phyloP scores from a whole-genome alignment of 2,797 vertebrate species.

The Sebastes steindachneri region DNA sequence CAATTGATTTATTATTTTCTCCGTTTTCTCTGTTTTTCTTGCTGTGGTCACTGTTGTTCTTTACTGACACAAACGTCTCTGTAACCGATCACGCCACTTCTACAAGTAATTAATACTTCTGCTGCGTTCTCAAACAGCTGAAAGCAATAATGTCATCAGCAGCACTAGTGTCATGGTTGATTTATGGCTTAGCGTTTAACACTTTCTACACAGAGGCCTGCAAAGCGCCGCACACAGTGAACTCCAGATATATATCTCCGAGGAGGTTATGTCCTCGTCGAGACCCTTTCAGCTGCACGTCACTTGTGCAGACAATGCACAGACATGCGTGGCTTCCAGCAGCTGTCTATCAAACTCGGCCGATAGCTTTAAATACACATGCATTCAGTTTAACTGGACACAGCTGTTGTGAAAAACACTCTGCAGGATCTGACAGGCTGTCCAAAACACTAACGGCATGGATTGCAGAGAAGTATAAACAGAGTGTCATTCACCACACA shows the following conservation, averaged over 20 bases:
- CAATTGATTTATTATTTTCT: background rate
- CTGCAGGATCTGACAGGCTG: conserved; percentile 54
- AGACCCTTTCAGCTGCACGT: conserved; percentile 37
- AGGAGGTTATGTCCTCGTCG: conserved; percentile 46
- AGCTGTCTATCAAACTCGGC: conserved; percentile 54
- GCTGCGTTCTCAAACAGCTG: conserved; percentile 56
- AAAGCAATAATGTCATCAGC: conserved; percentile 74
- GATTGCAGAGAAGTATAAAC: conserved; percentile 58
- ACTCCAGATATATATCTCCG: conserved; percentile 32
- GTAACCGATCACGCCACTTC: conserved; percentile 30
- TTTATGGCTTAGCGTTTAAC: conserved; percentile 61
- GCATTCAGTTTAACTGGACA: conserved; percentile 56
- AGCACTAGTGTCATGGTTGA: conserved; percentile 56
- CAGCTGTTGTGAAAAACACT: conserved; percentile 65
- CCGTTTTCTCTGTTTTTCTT: conserved; percentile 6
- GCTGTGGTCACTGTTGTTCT: conserved; percentile 24
- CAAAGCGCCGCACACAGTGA: conserved; percentile 43
- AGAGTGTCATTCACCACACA: conserved; percentile 56
- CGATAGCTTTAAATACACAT: conserved; percentile 38
- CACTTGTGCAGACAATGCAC: conserved; percentile 48
- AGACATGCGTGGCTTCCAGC: conserved; percentile 53
- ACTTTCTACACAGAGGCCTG: conserved; percentile 29
- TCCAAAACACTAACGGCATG: conserved; percentile 50
- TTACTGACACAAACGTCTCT: conserved; percentile 46
- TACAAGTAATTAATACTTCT: conserved; percentile 50